Evolutionary conservation across 2,888 invertebrate species (phyloP).

Genomic region (Dicyrtoma fusca): DNA sequence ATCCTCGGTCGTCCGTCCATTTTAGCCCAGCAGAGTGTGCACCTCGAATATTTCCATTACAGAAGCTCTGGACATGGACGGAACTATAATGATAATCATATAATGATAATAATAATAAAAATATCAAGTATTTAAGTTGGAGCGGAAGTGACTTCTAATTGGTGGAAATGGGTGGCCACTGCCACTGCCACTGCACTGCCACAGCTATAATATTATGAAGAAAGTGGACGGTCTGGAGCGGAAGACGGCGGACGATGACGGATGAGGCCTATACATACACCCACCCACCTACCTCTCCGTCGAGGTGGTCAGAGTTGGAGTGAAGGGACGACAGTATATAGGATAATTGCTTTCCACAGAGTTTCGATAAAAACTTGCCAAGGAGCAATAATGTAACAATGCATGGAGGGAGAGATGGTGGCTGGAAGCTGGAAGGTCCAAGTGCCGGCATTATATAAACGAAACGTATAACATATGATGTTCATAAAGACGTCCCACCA

Average conservation of each 20-base stretch:
- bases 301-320: constrained; percentile 27
- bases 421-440: constrained; percentile 15
- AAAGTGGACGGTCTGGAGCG: no score
- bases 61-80: no score
- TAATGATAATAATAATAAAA: no score
- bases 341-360: constrained; percentile 50
- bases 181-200: no score
- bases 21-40: no score
- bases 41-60: no score
- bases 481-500: constrained; percentile 57
- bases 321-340: constrained; percentile 26
- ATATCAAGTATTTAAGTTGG: no score
- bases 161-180: not conserved
- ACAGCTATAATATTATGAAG: no score
- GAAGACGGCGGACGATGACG: constrained; percentile 21
- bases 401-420: constrained; percentile 34
- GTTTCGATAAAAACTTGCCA: constrained; percentile 55
- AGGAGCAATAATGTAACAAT: constrained; percentile 52
- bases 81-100: no score
- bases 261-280: no score
- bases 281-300: no score
- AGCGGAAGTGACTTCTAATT: constrained; percentile 11
- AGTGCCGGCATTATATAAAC: constrained; percentile 36
- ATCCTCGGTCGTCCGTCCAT: not conserved
- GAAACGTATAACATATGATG: constrained; percentile 56